Percentiles rank a stretch among this genome's conserved stretches.
phyloP scores from a whole-genome alignment of 2,113 vertebrate genomes.

The Sula dactylatra region DNA sequence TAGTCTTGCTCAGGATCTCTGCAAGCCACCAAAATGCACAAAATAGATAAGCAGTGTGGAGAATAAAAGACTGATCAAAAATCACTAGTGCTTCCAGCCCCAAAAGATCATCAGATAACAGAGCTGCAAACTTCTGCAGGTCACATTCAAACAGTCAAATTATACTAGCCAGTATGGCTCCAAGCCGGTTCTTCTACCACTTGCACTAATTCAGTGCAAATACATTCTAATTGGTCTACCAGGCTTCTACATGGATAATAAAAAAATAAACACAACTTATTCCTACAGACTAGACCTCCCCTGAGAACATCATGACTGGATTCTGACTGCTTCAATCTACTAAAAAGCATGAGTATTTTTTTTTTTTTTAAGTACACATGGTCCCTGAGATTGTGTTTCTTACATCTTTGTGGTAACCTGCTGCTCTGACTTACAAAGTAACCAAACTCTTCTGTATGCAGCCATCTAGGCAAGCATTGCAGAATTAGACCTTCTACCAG shows the following conservation, averaged over 20 bases:
- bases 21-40: neutral
- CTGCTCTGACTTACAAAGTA: neutral
- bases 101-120: neutral
- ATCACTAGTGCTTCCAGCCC: neutral
- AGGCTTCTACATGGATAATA: neutral
- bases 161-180: neutral
- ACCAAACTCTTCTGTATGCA: neutral
- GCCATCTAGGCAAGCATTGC: neutral
- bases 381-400: neutral
- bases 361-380: neutral
- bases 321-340: neutral
- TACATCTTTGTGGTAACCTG: neutral
- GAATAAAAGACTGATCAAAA: neutral
- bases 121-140: neutral
- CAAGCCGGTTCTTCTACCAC: neutral
- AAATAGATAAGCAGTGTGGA: neutral
- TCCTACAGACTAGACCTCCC: neutral
- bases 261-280: neutral
- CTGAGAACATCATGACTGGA: neutral
- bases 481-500: neutral
- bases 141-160: neutral
- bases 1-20: neutral
- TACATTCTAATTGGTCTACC: neutral
- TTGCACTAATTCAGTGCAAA: neutral
- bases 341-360: neutral